Evolutionary conservation across 2,113 vertebrate genomes (phyloP).

Genomic region (Dendropsophus ebraccatus): DNA sequence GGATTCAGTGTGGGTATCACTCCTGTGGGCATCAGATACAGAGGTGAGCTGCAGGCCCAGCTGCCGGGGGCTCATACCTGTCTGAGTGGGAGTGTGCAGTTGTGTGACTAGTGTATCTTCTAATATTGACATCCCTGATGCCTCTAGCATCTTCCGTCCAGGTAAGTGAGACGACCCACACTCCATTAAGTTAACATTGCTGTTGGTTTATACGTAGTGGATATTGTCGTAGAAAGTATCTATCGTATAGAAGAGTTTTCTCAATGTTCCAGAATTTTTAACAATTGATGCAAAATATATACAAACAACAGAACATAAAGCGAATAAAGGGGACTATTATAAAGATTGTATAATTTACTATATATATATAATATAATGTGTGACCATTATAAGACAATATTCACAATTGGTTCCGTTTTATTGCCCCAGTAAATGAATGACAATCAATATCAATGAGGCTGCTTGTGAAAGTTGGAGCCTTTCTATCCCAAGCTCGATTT

Average conservation of each 20-base stretch:
- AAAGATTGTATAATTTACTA: no score
- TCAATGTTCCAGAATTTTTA: background rate
- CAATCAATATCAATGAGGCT: slow-evolving; percentile 35
- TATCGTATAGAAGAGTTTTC: no score
- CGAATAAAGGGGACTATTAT: background rate
- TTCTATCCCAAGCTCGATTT: background rate
- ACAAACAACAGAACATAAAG: background rate
- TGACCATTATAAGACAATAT: background rate
- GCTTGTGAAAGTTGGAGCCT: slow-evolving; percentile 14
- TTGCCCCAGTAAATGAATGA: background rate
- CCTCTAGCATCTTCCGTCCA: background rate
- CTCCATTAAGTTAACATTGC: background rate
- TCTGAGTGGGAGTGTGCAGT: background rate
- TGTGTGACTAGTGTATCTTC: background rate
- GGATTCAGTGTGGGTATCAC: slow-evolving; percentile 56
- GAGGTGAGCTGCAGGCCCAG: slow-evolving; percentile 18
- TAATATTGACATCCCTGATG: background rate
- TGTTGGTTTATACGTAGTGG: background rate
- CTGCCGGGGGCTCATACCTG: background rate
- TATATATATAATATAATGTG: no score
- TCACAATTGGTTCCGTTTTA: slow-evolving; percentile 31
- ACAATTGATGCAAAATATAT: background rate
- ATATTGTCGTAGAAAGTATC: background rate
- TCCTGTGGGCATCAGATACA: slow-evolving; percentile 35
- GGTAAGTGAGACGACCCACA: slow-evolving; percentile 31